Conservation (phyloP, 2,113 vertebrate genomes). For the Perca flavescens region DNA sequence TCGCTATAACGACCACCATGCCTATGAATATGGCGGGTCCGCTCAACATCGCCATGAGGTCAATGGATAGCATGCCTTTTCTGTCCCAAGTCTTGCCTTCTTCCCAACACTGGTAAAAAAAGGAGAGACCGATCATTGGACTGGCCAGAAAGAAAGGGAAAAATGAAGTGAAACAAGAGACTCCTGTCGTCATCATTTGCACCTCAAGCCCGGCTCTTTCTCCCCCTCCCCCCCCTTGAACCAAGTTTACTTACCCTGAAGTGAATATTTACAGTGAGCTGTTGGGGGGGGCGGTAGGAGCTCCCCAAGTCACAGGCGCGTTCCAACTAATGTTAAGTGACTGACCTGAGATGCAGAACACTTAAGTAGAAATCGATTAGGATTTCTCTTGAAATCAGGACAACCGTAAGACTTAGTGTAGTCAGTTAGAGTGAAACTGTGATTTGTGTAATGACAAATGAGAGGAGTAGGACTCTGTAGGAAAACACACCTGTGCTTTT, state of each 20-base stretch:
- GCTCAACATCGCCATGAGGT: slow-evolving; percentile 97
- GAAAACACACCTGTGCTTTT: slow-evolving; percentile 70
- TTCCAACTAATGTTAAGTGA: slow-evolving; percentile 60
- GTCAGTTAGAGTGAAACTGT: slow-evolving; percentile 77
- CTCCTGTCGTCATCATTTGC: slow-evolving; percentile 59
- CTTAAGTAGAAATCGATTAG: slow-evolving; percentile 72
- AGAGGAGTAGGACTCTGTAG: slow-evolving; percentile 55
- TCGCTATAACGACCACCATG: slow-evolving; percentile 96
- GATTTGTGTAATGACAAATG: slow-evolving; percentile 65
- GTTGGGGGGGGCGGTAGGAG: slow-evolving; percentile 33
- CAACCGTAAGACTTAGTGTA: slow-evolving; percentile 72
- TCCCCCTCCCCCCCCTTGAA: slow-evolving; percentile 17
- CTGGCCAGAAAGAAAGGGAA: slow-evolving; percentile 67
- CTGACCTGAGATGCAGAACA: slow-evolving; percentile 58
- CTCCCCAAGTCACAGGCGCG: slow-evolving; percentile 45
- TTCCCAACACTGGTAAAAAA: slow-evolving; percentile 94
- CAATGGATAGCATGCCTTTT: slow-evolving; percentile 98
- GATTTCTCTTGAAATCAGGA: slow-evolving; percentile 72
- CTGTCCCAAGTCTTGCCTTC: slow-evolving; percentile 98
- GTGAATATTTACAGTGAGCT: slow-evolving; percentile 67
- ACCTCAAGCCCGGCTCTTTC: slow-evolving; percentile 41
- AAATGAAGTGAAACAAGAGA: slow-evolving; percentile 68
- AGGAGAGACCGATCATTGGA: slow-evolving; percentile 12
- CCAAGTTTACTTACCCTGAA: slow-evolving; percentile 54
- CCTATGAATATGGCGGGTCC: slow-evolving; percentile 95